Evolutionary conservation across 2,113 vertebrate species (phyloP).

Genomic region (Tonatia bakeri): DNA sequence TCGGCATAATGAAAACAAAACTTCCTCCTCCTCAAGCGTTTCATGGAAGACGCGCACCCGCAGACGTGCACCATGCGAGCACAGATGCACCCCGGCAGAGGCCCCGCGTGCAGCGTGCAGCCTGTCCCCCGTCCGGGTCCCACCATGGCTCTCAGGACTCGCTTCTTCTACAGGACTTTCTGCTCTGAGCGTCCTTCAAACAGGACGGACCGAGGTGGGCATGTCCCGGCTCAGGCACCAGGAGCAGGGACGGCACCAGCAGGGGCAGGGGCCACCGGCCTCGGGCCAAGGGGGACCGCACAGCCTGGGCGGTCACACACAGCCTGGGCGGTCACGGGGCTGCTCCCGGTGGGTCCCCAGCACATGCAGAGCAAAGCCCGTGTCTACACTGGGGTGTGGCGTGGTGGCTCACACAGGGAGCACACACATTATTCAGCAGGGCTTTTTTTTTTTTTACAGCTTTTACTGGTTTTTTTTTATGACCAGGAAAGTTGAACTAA

Average conservation of each 20-base stretch:
- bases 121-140: not conserved
- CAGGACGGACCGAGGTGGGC: not conserved
- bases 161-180: not conserved
- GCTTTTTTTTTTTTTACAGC: not conserved
- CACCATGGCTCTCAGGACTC: not conserved
- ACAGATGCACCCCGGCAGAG: accelerated
- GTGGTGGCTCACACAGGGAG: not conserved
- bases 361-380: accelerated
- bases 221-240: not conserved
- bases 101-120: accelerated
- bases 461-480: not conserved
- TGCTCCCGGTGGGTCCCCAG: too few relatives aligned
- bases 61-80: too few relatives aligned
- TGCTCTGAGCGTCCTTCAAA: not conserved
- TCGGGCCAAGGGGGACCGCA: not conserved
- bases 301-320: too few relatives aligned
- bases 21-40: not conserved
- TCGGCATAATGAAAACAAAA: not conserved
- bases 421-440: accelerated
- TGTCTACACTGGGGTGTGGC: too few relatives aligned
- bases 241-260: not conserved
- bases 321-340: too few relatives aligned
- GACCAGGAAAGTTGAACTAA: not conserved
- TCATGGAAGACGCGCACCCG: not conserved
- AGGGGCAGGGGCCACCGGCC: too few relatives aligned